Evolutionary conservation across 1,140 invertebrate species (phyloP).

Genomic region (Eulimnadia texana): DNA sequence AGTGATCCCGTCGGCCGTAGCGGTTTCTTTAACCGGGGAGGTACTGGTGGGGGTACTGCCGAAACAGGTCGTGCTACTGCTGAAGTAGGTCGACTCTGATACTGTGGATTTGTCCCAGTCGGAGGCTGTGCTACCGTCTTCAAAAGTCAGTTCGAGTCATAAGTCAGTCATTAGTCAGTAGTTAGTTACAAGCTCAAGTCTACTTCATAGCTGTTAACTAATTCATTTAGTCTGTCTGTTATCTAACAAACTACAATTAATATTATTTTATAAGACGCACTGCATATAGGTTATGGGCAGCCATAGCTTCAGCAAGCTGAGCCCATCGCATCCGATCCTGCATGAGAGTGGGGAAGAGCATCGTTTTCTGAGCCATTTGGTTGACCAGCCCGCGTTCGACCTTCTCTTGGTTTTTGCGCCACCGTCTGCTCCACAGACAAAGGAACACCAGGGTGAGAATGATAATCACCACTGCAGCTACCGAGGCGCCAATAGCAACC

Average conservation of each 20-base stretch:
- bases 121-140: no score
- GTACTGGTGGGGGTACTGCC: not conserved
- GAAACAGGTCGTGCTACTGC: not conserved
- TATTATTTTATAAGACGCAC: slow-evolving; percentile 14
- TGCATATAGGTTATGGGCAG: slow-evolving; percentile 63
- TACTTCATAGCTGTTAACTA: no score
- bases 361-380: slow-evolving; percentile 40
- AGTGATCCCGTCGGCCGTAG: not conserved
- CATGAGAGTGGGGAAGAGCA: slow-evolving; percentile 41
- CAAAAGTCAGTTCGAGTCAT: not conserved
- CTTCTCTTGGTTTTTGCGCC: slow-evolving; percentile 70
- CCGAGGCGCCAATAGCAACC: slow-evolving; percentile 73
- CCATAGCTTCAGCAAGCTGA: slow-evolving; percentile 59
- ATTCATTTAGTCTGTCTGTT: not conserved
- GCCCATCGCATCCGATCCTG: slow-evolving; percentile 67
- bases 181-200: no score
- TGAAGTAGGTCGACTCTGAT: not conserved
- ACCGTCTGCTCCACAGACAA: slow-evolving; percentile 79
- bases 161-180: no score
- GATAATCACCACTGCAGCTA: slow-evolving; percentile 75
- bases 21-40: not conserved
- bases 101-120: not conserved
- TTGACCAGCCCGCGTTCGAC: slow-evolving; percentile 34
- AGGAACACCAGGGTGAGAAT: slow-evolving; percentile 68
- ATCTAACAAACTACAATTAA: not conserved